These are phyloP conservation scores for Vireo altiloquus DNA, from an alignment of 2,113 vertebrate genomes.

Conservation along the genomic window DNA sequence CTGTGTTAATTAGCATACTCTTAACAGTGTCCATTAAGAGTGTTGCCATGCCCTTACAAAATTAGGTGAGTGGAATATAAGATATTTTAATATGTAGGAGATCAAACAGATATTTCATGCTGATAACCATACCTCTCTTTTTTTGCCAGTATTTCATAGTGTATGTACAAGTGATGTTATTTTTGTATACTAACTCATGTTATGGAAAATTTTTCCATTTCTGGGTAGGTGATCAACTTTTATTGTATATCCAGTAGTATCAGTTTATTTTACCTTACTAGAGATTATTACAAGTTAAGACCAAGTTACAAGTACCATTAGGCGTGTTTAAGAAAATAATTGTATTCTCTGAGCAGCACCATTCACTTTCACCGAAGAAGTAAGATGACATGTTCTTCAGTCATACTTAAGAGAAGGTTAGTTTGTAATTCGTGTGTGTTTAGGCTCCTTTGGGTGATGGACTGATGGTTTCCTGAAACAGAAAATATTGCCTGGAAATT, in stretches of 20 bases:
- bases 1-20: not conserved
- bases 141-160: not conserved
- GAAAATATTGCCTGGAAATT: not conserved
- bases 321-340: not conserved
- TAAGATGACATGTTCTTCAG: fast-evolving
- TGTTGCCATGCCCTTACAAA: not conserved
- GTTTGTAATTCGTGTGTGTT: not conserved
- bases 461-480: not conserved
- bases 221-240: not conserved
- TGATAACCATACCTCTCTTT: not conserved
- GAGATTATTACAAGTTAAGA: not conserved
- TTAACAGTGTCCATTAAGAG: not conserved
- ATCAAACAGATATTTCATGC: not conserved
- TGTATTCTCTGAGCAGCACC: not conserved
- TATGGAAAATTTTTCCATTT: not conserved
- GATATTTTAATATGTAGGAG: not conserved
- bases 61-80: not conserved
- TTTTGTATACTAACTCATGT: not conserved
- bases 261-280: not conserved
- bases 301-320: not conserved
- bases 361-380: not conserved
- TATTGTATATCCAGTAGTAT: not conserved
- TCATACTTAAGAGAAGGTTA: not conserved
- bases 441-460: not conserved
- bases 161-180: not conserved